Conservation (phyloP, 1,140 invertebrate genomes). For the Cecropterus lyciades region DNA sequence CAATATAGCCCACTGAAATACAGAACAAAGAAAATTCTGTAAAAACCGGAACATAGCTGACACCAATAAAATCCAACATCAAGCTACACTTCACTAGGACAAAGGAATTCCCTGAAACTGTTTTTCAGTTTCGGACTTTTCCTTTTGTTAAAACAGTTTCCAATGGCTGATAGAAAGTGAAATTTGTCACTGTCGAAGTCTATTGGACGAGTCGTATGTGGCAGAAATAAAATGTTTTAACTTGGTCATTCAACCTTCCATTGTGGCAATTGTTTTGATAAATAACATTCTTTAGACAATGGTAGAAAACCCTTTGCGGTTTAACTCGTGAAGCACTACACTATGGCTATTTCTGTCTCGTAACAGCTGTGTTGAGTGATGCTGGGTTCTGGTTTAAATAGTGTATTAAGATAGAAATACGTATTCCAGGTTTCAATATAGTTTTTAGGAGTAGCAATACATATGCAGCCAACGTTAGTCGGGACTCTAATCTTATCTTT, state of each 20-base stretch:
- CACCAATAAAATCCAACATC: neutral
- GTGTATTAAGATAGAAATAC: too few species aligned
- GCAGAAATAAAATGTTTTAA: neutral
- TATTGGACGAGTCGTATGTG: neutral
- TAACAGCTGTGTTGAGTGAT: too few species aligned
- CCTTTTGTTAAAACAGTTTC: neutral
- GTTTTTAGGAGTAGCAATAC: too few species aligned
- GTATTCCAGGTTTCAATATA: too few species aligned
- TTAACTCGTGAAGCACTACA: too few species aligned
- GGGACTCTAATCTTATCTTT: too few species aligned
- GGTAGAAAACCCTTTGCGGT: too few species aligned
- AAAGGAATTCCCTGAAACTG: neutral
- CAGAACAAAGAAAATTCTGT: neutral
- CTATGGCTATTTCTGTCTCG: too few species aligned
- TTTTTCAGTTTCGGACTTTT: conserved; percentile 3
- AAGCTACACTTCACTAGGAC: neutral
- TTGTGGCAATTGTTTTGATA: neutral
- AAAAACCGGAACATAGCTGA: neutral
- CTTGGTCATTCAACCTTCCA: neutral
- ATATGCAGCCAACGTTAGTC: too few species aligned
- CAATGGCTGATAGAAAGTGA: neutral
- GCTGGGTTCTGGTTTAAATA: too few species aligned
- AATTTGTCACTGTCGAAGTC: conserved; percentile 9
- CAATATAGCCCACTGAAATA: too few species aligned
- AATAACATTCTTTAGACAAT: too few species aligned